Evolutionary conservation across 1,140 invertebrate species (phyloP).

Genomic region (Apis cerana): DNA sequence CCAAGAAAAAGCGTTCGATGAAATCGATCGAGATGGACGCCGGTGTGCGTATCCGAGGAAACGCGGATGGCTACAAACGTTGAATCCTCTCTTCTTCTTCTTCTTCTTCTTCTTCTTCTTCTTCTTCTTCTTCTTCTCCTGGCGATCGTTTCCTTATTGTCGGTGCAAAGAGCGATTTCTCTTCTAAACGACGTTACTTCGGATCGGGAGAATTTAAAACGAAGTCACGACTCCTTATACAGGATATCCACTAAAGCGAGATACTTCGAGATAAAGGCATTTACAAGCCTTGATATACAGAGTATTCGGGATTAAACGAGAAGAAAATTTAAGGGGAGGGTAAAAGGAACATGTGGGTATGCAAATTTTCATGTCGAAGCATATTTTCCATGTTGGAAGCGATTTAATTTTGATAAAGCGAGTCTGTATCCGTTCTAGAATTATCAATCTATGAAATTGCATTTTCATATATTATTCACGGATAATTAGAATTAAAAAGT

Average conservation of each 20-base stretch:
- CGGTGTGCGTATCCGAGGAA: background rate
- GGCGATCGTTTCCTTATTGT: conserved; percentile 67
- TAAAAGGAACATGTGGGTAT: too few species aligned
- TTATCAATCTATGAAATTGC: too few species aligned
- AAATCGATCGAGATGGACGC: conserved; percentile 31
- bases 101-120: background rate
- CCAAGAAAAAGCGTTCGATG: conserved; percentile 30
- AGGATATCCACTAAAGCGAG: conserved; percentile 61
- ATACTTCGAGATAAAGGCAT: conserved; percentile 57
- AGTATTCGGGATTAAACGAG: too few species aligned
- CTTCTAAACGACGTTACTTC: conserved; percentile 71
- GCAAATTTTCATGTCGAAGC: too few species aligned
- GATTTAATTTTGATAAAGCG: too few species aligned
- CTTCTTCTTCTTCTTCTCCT: background rate
- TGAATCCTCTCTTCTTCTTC: background rate
- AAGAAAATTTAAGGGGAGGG: too few species aligned
- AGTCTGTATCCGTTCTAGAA: too few species aligned
- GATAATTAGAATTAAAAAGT: too few species aligned
- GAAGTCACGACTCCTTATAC: conserved; percentile 71
- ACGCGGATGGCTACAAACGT: background rate
- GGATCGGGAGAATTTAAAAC: conserved; percentile 71
- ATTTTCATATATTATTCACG: too few species aligned
- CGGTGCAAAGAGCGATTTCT: conserved; percentile 72
- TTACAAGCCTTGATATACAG: conserved; percentile 49
- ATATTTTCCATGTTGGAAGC: too few species aligned